These are phyloP conservation scores for Squalus acanthias DNA, from an alignment of 2,797 vertebrate genomes.

Conservation along the genomic window DNA sequence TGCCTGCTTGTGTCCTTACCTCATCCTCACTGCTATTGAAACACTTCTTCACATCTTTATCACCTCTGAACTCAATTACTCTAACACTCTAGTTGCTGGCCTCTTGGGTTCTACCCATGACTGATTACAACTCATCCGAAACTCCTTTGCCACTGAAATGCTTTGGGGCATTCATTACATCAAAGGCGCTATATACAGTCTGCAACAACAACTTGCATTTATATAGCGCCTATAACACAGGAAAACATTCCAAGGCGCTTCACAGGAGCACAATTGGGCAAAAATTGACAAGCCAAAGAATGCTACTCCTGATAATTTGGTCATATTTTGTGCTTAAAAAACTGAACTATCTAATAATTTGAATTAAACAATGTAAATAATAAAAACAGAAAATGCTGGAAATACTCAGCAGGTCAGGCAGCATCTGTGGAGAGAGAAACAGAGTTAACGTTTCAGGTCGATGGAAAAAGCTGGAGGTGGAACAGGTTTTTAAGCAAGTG, in stretches of 20 bases:
- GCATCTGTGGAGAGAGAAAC: too few species aligned
- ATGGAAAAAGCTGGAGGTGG: too few species aligned
- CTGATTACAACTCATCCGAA: background rate
- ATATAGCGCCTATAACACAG: too few species aligned
- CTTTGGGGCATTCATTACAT: background rate
- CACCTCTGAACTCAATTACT: background rate
- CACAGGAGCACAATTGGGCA: background rate
- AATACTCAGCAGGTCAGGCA: too few species aligned
- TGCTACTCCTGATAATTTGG: background rate
- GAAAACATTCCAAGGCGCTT: background rate
- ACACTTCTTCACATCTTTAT: background rate
- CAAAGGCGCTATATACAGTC: background rate
- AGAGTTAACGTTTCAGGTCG: too few species aligned
- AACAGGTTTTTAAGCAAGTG: too few species aligned
- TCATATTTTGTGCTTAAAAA: background rate
- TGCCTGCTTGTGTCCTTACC: background rate
- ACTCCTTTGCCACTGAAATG: background rate
- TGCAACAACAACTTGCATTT: background rate
- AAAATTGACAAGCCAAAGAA: background rate
- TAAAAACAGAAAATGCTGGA: background rate
- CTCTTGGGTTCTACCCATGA: background rate
- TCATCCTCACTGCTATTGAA: background rate
- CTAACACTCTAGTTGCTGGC: background rate
- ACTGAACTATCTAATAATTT: too few species aligned
- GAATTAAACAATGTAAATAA: too few species aligned